Evolutionary conservation across 2,797 vertebrate genomes (phyloP), one percentile per base, ranked within the genome.

Genomic region (Acrocephalus scirpaceus): DNA sequence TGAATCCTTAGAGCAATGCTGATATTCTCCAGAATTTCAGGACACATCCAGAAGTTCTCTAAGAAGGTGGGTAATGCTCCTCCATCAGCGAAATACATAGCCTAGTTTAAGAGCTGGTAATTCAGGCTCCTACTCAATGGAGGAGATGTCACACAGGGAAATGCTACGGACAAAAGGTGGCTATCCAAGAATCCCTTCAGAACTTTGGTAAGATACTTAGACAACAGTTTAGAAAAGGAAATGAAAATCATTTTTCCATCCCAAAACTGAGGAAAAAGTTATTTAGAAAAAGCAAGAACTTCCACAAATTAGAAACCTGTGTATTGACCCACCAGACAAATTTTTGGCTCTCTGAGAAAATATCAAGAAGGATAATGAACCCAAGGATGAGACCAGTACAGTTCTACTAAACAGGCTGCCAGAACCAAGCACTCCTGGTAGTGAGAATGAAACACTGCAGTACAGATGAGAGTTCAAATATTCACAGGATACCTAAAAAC

Each of bases 191-290:
- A 69, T 11, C 14, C 51, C 25, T 51, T 45, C 45, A 64, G 34
- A 70, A 78, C 7, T 5, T 2, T 0, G 3, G 45, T 22, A 57
- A 66, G 32, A 42, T 30, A 23, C 17, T 76, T 45, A 23, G 29
- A 16, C 25, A 80, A 32, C 53, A 77, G 18, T 44, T 92, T 42
- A 69, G 40, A 50, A 83, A 53, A 57, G 3, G 34, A 79, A 80
- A 80, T 7, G 0, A 77, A 71, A 77, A 57, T 14, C 0, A 60
- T 15, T 0, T 1, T 40, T 75, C 23, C 6, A 36, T 10, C 23
- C 16, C n/a, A 64, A 50, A 73, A 26, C 20, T 60, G 27, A 93
- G 47, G 23, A 40, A 50, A 47, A 81, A 48, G 7, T 14, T 10
- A 26, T 32, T 50, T 11, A 65, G 38, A 74, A 26, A 88, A 84